Percentiles rank a stretch among this genome's conserved stretches.
phyloP scores from a whole-genome alignment of 2,113 vertebrate species.

The Empidonax traillii region DNA sequence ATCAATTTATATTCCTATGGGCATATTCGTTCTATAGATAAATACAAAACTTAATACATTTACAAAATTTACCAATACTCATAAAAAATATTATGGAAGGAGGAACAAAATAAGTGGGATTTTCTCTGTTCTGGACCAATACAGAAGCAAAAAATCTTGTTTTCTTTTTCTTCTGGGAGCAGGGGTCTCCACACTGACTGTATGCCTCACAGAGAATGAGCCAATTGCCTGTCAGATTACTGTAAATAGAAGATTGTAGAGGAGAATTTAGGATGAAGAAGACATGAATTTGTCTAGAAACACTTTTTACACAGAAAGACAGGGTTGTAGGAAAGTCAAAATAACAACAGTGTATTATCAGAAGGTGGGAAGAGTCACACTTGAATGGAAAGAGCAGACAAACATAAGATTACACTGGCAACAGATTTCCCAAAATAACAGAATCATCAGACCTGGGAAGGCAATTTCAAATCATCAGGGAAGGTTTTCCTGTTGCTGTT shows the following conservation, averaged over 20 bases:
- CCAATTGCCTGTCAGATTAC: background rate
- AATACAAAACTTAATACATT: background rate
- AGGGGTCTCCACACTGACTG: background rate
- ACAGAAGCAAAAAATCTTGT: background rate
- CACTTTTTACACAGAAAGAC: background rate
- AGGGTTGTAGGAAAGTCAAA: background rate
- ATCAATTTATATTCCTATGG: background rate
- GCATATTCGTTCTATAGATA: background rate
- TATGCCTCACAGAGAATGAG: background rate
- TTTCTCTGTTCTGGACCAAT: background rate
- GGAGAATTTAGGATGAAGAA: background rate
- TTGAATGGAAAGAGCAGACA: background rate
- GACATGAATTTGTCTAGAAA: background rate
- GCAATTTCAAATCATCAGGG: background rate
- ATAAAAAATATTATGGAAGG: background rate
- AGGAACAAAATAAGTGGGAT: background rate
- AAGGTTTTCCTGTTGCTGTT: background rate
- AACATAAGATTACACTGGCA: background rate
- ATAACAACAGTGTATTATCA: background rate
- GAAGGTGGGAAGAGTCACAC: background rate
- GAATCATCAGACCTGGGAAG: background rate
- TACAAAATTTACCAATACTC: background rate
- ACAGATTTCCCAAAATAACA: background rate
- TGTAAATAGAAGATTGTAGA: background rate
- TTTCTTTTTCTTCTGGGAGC: background rate